Conservation (phyloP, 2,113 vertebrate genomes). For the Bubo blakistoni region DNA sequence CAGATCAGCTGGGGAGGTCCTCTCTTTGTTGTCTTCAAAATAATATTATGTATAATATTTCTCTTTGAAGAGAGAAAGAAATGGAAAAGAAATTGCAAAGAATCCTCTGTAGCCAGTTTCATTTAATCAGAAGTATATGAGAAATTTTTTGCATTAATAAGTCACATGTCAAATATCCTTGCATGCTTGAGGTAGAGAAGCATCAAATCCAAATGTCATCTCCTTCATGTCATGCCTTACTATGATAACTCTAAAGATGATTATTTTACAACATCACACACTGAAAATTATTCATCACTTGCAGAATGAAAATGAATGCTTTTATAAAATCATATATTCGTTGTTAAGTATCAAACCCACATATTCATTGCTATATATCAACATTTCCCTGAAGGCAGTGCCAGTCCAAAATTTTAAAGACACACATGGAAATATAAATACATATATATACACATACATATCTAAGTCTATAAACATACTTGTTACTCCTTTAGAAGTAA, state of each 20-base stretch:
- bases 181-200: neutral
- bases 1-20: neutral
- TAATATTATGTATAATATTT: neutral
- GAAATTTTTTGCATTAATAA: neutral
- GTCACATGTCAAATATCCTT: neutral
- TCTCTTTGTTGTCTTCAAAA: neutral
- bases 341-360: neutral
- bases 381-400: neutral
- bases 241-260: neutral
- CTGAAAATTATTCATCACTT: neutral
- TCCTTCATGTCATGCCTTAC: neutral
- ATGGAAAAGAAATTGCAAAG: neutral
- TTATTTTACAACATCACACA: neutral
- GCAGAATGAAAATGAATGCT: neutral
- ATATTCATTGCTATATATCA: neutral
- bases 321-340: neutral
- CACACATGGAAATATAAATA: neutral
- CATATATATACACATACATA: neutral
- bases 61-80: neutral
- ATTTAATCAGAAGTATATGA: neutral
- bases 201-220: neutral
- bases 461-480: neutral
- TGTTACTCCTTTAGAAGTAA: neutral
- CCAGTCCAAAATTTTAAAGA: neutral
- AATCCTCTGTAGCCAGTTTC: neutral